These are phyloP conservation scores for Miltochrista miniata DNA, from an alignment of 2,888 invertebrate genomes.

Conservation along the genomic window DNA sequence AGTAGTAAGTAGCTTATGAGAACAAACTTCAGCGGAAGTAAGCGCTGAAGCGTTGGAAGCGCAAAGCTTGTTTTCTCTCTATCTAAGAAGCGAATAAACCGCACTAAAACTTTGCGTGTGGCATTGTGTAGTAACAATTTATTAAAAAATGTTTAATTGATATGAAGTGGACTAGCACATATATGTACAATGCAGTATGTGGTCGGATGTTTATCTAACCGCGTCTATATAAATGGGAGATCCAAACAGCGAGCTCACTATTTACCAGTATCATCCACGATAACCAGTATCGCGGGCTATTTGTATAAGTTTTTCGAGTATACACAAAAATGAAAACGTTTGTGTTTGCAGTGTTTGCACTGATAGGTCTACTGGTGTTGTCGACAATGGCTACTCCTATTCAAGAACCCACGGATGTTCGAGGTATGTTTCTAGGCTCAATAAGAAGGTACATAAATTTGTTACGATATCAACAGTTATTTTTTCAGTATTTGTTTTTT, in stretches of 20 bases:
- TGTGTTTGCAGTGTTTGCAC: conserved; percentile 46
- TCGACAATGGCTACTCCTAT: conserved; percentile 43
- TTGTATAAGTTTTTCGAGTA: conserved; percentile 10
- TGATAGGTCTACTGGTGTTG: conserved; percentile 46
- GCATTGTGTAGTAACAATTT: too few relatives aligned
- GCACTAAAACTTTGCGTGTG: too few relatives aligned
- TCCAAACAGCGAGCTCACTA: conserved; percentile 35
- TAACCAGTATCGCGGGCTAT: conserved; percentile 18
- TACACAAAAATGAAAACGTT: conserved; percentile 38
- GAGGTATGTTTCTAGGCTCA: conserved; percentile 36
- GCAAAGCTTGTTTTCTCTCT: too few relatives aligned
- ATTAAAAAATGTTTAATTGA: too few relatives aligned
- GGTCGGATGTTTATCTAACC: conserved; percentile 49
- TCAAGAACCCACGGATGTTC: conserved; percentile 19
- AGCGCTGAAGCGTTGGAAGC: too few relatives aligned
- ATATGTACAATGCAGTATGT: conserved; percentile 7
- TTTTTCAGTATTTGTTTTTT: too few relatives aligned
- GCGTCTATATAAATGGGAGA: conserved; percentile 51
- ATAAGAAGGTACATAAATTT: background rate
- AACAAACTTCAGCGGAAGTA: too few relatives aligned
- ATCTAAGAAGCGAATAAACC: too few relatives aligned
- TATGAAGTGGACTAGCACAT: background rate
- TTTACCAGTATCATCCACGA: conserved; percentile 33
- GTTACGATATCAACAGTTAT: too few relatives aligned
- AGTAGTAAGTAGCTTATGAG: too few relatives aligned